Evolutionary conservation across 1,140 invertebrate species (phyloP).

Genomic region (Lepidurus packardi): DNA sequence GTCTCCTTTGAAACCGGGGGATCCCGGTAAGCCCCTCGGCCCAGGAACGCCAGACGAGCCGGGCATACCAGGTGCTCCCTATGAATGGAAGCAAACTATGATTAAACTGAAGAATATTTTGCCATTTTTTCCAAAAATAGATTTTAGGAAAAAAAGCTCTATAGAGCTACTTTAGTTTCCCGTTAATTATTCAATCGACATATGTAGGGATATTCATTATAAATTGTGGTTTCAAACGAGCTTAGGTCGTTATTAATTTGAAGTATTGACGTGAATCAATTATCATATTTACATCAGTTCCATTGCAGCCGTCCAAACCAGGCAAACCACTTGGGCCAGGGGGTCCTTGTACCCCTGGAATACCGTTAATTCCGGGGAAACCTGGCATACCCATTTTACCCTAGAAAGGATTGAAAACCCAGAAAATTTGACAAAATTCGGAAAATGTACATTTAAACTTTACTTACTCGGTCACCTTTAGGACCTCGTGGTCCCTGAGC

Average conservation of each 20-base stretch:
- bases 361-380: constrained; percentile 74
- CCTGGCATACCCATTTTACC: constrained; percentile 85
- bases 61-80: constrained; percentile 56
- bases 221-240: too few relatives aligned
- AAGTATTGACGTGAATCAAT: constrained; percentile 35
- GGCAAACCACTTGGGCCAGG: constrained; percentile 63
- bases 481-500: constrained; percentile 65
- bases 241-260: neutral
- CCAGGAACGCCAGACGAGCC: constrained; percentile 51
- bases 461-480: constrained; percentile 72
- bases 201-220: too few relatives aligned
- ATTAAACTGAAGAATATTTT: too few relatives aligned
- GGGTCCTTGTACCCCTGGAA: constrained; percentile 70
- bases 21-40: constrained; percentile 45
- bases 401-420: constrained; percentile 45
- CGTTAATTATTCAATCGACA: too few relatives aligned
- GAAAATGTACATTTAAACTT: constrained; percentile 26
- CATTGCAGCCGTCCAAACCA: constrained; percentile 88
- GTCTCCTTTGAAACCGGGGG: constrained; percentile 46
- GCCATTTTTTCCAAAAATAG: too few relatives aligned
- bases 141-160: too few relatives aligned
- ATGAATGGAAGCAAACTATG: constrained; percentile 34
- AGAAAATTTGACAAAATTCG: constrained; percentile 33
- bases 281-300: constrained; percentile 72
- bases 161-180: neutral